Conservation (phyloP, 2,797 vertebrate species). For the Mus caroli region DNA sequence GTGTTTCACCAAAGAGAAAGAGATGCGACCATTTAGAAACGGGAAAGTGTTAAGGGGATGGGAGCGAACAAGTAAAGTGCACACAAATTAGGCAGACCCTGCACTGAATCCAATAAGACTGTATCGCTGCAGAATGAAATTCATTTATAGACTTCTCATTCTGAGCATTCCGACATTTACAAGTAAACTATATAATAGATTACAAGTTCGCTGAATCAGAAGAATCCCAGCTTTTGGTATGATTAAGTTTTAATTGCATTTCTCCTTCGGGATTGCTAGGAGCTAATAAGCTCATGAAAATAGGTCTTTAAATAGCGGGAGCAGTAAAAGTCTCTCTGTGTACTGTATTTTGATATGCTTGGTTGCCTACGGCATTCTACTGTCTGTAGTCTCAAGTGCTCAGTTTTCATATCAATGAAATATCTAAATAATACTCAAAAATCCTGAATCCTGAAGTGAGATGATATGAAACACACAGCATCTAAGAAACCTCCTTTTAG, state of each 20-base stretch:
- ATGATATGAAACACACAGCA: slow-evolving; percentile 29
- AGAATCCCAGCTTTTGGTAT: slow-evolving; percentile 90
- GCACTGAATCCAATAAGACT: slow-evolving; percentile 69
- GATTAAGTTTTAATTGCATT: slow-evolving; percentile 92
- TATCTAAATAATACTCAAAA: slow-evolving; percentile 83
- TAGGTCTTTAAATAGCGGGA: slow-evolving; percentile 89
- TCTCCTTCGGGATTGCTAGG: slow-evolving; percentile 90
- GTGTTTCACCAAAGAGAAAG: slow-evolving; percentile 76
- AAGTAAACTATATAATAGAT: slow-evolving; percentile 89
- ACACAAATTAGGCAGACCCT: slow-evolving; percentile 54
- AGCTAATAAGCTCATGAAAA: slow-evolving; percentile 91
- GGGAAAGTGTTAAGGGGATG: slow-evolving; percentile 49
- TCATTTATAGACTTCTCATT: slow-evolving; percentile 81
- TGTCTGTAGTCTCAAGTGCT: slow-evolving; percentile 84
- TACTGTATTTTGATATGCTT: slow-evolving; percentile 86
- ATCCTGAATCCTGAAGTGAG: slow-evolving; percentile 76
- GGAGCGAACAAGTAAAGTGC: background rate
- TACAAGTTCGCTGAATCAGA: slow-evolving; percentile 90
- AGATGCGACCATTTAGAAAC: slow-evolving; percentile 71
- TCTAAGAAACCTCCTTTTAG: slow-evolving; percentile 11
- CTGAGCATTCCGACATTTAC: slow-evolving; percentile 84
- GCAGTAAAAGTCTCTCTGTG: slow-evolving; percentile 87
- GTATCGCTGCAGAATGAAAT: slow-evolving; percentile 62
- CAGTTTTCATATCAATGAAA: slow-evolving; percentile 86
- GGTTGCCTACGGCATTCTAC: slow-evolving; percentile 81